Evolutionary conservation across 2,797 vertebrate species (phyloP).

Genomic region (Catamblyrhynchus diadema): DNA sequence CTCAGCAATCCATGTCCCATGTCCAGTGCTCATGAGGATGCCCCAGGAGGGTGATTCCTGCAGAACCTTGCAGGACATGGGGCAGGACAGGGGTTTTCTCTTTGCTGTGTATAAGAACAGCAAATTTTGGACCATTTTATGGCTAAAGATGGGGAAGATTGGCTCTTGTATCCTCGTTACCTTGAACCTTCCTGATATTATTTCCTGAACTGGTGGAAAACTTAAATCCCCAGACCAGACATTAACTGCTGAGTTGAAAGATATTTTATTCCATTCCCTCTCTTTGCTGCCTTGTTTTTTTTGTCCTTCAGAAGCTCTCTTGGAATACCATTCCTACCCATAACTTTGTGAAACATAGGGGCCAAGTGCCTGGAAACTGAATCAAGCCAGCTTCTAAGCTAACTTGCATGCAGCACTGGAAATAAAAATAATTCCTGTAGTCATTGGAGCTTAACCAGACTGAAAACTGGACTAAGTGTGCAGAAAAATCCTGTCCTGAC

Average conservation of each 20-base stretch:
- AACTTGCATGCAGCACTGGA: neutral
- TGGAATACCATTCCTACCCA: neutral
- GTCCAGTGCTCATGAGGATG: accelerated
- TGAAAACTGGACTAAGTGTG: neutral
- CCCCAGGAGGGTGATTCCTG: neutral
- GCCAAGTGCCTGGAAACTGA: slow-evolving; percentile 2
- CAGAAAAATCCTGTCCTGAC: neutral
- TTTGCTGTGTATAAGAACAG: accelerated
- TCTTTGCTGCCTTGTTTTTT: neutral
- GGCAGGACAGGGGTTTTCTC: neutral
- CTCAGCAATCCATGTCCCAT: neutral
- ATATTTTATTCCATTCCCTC: neutral
- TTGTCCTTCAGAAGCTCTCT: neutral
- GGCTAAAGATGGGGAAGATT: neutral
- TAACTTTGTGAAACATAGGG: neutral
- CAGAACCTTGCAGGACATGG: neutral
- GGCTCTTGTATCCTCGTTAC: neutral
- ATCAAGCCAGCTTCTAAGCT: neutral
- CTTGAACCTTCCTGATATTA: neutral
- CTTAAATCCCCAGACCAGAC: neutral
- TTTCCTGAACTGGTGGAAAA: slow-evolving; percentile 9
- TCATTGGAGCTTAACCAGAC: neutral
- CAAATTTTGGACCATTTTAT: neutral
- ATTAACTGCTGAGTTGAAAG: neutral
- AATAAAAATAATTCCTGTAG: slow-evolving; percentile 22